A percentile compares a stretch with the other conserved stretches of the same genome.
These are phyloP conservation scores for Sebastes flavidus DNA, from an alignment of 2,797 vertebrate genomes.

Conservation along the genomic window DNA sequence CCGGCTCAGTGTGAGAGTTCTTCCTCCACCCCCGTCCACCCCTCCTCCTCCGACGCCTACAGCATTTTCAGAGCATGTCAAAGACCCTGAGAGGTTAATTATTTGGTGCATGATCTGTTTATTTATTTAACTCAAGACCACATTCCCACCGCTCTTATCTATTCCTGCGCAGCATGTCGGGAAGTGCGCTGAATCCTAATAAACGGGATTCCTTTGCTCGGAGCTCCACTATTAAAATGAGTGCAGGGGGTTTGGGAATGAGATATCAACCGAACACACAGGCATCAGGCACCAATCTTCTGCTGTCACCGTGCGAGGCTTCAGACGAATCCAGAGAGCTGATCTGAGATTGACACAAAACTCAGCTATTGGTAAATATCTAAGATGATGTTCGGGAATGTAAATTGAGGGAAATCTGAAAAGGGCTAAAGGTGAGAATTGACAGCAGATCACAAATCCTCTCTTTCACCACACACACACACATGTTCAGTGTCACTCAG, in stretches of 20 bases:
- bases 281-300: constrained; percentile 19
- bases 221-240: constrained; percentile 38
- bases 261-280: constrained; percentile 33
- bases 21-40: background rate
- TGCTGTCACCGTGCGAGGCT: constrained; percentile 8
- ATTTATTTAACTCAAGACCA: constrained; percentile 74
- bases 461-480: background rate
- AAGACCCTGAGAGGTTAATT: constrained; percentile 82
- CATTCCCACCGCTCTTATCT: constrained; percentile 64
- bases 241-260: constrained; percentile 33
- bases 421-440: background rate
- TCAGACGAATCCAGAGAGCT: constrained; percentile 13
- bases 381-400: constrained; percentile 1
- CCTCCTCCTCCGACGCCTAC: constrained; percentile 1
- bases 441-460: background rate
- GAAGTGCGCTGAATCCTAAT: constrained; percentile 70
- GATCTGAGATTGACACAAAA: constrained; percentile 16
- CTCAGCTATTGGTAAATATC: constrained; percentile 22
- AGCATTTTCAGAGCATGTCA: constrained; percentile 70
- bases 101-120: constrained; percentile 80
- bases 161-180: constrained; percentile 59
- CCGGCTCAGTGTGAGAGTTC: background rate
- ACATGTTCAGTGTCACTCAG: background rate
- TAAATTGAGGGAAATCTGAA: background rate
- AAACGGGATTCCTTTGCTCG: constrained; percentile 42